A percentile compares a stretch with the other conserved stretches of the same genome.
Conservation (phyloP, 2,888 invertebrate species). For the Microctonus hyperodae region DNA sequence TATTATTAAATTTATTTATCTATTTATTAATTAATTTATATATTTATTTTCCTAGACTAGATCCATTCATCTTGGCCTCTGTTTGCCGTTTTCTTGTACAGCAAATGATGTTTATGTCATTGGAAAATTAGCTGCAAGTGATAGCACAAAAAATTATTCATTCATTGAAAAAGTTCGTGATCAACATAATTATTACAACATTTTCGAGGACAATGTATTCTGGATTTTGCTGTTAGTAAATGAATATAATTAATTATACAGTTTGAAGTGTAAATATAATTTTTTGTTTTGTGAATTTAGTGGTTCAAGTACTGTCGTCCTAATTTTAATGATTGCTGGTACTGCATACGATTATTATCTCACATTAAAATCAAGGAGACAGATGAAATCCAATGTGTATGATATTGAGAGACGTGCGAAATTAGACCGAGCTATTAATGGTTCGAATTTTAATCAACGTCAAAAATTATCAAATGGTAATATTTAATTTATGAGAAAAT, state of each 20-base stretch:
- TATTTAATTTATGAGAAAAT: not conserved
- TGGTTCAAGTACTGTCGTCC: conserved; percentile 64
- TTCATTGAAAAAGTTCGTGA: conserved; percentile 72
- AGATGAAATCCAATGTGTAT: conserved; percentile 46
- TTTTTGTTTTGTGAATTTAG: conserved; percentile 55
- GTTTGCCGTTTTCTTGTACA: conserved; percentile 76
- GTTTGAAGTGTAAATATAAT: not conserved
- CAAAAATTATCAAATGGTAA: conserved; percentile 54
- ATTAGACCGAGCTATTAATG: conserved; percentile 51
- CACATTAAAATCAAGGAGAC: conserved; percentile 43
- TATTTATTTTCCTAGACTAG: conserved; percentile 66
- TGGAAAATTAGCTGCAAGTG: conserved; percentile 64
- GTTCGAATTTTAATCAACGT: too few relatives aligned
- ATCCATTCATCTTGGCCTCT: conserved; percentile 77
- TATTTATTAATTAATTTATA: not conserved
- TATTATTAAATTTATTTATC: too few relatives aligned
- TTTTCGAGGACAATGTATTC: conserved; percentile 76
- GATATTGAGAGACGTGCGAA: conserved; percentile 59
- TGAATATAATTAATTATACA: not conserved
- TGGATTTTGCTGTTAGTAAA: conserved; percentile 73
- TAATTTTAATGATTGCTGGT: conserved; percentile 70
- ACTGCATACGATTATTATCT: conserved; percentile 75
- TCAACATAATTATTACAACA: conserved; percentile 71
- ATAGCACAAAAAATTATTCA: conserved; percentile 62
- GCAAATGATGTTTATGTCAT: conserved; percentile 68